Base-by-base conservation (phyloP, 2,888 invertebrate genomes). In the Synanthedon tipuliformis region DNA sequence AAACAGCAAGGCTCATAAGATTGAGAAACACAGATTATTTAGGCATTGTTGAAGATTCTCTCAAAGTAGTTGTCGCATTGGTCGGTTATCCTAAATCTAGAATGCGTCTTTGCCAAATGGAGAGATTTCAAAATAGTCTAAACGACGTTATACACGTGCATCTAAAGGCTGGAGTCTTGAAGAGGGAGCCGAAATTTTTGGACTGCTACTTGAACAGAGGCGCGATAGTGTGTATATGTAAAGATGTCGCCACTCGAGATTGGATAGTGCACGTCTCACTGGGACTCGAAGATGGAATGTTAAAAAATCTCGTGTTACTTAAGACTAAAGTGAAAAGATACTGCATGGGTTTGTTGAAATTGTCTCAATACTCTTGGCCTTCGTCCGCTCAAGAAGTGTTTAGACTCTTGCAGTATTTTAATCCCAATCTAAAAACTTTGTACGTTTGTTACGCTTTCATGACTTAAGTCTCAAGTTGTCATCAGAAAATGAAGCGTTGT, bases 131-230 rank as follows among this genome's bases (percentile, higher is more conserved):
- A 53, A 65, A 68, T 0, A 73, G 75, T n/a, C 55, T 86, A 0
- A 63, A 69, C 2, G 78, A 78, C 7, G 73, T 86, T 1, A 77
- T 79, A 12, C 78, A 84, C 53, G 82, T 84, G 83, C 85, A 86
- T 52, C 52, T 78, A 0, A 80, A 85, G 59, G 73, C 71, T 0
- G 78, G 81, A 1, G 62, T 85, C 2, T 54, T 86, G 2, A 78
- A 76, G 51, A 74, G 68, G 18, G 68, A 69, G 0, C 85, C 85
- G 0, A 60, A 71, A 0, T 85, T 86, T 56, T 53, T 80, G 48
- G 86, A 86, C 60, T 85, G 81, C 53, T 86, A 85, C 54, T 55
- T 86, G 16, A 84, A 81, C 54, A 71, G 80, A 53, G 86, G 84
- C 40, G 83, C 84, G 0, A 73, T 86, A 23, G 81, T 85, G 1